Evolutionary conservation across 2,113 vertebrate genomes (phyloP), one percentile per base, ranked within the genome.

Genomic region (Cyanoderma ruficeps): DNA sequence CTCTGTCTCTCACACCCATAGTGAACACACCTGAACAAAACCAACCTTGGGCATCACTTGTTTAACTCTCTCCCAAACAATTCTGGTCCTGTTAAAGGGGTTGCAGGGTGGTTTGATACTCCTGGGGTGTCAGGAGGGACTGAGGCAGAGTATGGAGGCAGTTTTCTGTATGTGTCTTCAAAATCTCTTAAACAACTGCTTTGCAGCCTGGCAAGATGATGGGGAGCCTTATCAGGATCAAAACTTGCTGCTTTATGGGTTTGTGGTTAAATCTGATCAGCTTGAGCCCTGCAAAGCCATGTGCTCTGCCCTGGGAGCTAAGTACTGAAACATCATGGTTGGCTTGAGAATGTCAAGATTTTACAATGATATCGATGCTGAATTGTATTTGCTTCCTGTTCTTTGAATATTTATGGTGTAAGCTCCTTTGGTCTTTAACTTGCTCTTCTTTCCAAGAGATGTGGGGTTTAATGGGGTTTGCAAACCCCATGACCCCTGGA

Each of bases 81-180:
- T 63, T 59, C 70, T 8, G 25, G 15, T 25, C 23, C 35, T 55
- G 37, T 53, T 24, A 6, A 16, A 53, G 23, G 53, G 5, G 1
- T 21, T 41, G 27, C 23, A 47, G 55, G 30, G 3, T 19, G 11
- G 23, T 33, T 61, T 37, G 57, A 13, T 8, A 1, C 5, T 50
- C 39, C 14, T 15, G 52, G 15, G 30, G 15, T 35, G 16, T 37
- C 2, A 2, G 46, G 46, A 74, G 28, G 15, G 49, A 21, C 33
- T 0, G 0, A 79, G 27, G 50, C 15, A 19, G 68, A 55, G 21
- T 5, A 11, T 5, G 37, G 49, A 33, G 53, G 21, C 3, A 2
- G 24, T 25, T 91, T 61, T 69, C 31, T n/a, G 0, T 13, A 6
- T 0, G 0, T 5, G 12, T 10, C 63, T 81, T 63, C 30, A 28